These are phyloP conservation scores for Acestrorhynchus altus DNA, from an alignment of 2,797 vertebrate genomes.

Conservation along the genomic window DNA sequence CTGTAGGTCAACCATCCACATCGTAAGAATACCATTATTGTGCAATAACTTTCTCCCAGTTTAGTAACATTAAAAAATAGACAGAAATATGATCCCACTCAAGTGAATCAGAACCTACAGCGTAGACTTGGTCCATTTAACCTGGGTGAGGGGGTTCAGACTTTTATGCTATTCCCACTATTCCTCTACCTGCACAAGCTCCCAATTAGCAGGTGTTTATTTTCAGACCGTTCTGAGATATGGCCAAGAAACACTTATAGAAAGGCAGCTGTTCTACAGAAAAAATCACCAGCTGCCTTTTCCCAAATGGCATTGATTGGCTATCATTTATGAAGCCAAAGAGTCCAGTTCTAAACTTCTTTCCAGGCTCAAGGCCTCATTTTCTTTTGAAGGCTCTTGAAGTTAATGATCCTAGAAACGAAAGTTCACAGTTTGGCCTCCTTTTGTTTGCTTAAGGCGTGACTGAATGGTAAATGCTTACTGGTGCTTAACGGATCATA, in stretches of 20 bases:
- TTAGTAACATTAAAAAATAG: constrained; percentile 4
- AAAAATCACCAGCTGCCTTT: constrained; percentile 46
- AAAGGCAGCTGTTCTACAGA: constrained; percentile 14
- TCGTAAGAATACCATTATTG: constrained; percentile 1
- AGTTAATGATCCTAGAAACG: neutral
- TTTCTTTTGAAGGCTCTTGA: too few relatives aligned
- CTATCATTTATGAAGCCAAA: neutral
- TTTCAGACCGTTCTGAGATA: constrained; percentile 10
- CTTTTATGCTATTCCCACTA: neutral
- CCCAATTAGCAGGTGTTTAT: constrained; percentile 35
- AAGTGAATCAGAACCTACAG: neutral
- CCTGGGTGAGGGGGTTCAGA: constrained; percentile 1
- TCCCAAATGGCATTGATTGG: constrained; percentile 35
- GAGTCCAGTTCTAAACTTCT: neutral
- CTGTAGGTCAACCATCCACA: too few relatives aligned
- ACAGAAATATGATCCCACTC: neutral
- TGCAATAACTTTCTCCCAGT: neutral
- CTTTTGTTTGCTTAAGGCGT: constrained; percentile 60
- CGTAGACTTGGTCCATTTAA: neutral
- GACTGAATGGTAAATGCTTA: constrained; percentile 16
- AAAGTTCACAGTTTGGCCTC: neutral
- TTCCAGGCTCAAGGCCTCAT: neutral
- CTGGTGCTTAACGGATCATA: neutral
- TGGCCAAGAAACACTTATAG: constrained; percentile 29
- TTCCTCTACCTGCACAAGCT: neutral